Percentiles rank a stretch among this genome's conserved stretches.
Conservation (phyloP, 2,113 vertebrate genomes). For the Acinonyx jubatus region DNA sequence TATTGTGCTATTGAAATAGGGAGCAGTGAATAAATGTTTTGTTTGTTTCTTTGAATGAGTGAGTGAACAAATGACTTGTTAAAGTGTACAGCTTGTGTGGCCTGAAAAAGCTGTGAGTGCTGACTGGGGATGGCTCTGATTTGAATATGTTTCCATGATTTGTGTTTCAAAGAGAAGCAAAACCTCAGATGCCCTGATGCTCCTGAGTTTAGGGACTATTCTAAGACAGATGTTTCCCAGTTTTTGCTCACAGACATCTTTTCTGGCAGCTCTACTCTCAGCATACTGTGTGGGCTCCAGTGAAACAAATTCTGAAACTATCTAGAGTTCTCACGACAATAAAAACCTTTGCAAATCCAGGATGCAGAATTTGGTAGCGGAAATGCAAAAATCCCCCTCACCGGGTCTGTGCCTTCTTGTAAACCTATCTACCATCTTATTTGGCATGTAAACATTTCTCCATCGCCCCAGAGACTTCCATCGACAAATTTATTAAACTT, state of each 20-base stretch:
- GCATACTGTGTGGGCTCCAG: background rate
- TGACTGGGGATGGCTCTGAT: background rate
- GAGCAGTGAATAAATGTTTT: background rate
- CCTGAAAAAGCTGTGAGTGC: background rate
- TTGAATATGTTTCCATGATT: background rate
- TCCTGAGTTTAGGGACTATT: background rate
- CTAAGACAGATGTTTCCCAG: constrained; percentile 3
- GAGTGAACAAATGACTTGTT: background rate
- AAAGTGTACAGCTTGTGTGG: background rate
- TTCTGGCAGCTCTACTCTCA: background rate
- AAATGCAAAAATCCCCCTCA: background rate
- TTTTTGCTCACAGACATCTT: constrained; percentile 7
- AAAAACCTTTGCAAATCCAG: constrained; percentile 32
- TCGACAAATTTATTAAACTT: constrained; percentile 75
- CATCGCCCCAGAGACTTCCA: constrained; percentile 50
- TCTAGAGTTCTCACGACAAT: background rate
- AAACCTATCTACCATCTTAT: background rate
- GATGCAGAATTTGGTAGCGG: background rate
- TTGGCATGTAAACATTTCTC: constrained; percentile 63
- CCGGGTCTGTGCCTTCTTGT: background rate
- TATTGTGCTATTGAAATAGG: background rate
- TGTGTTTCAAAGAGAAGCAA: constrained; percentile 36
- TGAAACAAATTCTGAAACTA: constrained; percentile 38
- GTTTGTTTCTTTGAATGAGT: background rate
- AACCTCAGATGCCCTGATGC: background rate